Conservation (phyloP, 2,888 invertebrate species). For the Serripes groenlandicus region DNA sequence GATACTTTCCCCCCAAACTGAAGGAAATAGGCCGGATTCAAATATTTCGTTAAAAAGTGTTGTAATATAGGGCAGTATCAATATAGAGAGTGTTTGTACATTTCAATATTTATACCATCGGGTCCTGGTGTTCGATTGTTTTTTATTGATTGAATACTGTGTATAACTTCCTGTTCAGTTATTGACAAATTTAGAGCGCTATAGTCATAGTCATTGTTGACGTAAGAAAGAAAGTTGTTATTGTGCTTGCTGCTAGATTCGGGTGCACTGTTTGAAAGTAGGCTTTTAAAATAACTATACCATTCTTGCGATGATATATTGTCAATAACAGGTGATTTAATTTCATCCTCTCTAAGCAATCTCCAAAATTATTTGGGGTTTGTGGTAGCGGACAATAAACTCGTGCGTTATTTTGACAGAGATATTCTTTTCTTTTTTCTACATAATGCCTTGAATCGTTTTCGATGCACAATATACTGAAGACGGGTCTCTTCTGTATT, state of each 20-base stretch:
- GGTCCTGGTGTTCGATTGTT: slow-evolving; percentile 28
- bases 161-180: slow-evolving; percentile 13
- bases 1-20: slow-evolving; percentile 26
- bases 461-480: background rate
- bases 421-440: background rate
- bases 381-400: background rate
- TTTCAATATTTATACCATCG: slow-evolving; percentile 34
- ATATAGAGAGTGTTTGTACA: slow-evolving; percentile 17
- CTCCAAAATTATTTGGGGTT: background rate
- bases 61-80: slow-evolving; percentile 14
- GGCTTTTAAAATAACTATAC: background rate
- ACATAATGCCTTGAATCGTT: slow-evolving; percentile 4
- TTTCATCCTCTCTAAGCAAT: background rate
- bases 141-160: slow-evolving; percentile 19
- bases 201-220: background rate
- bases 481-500: background rate
- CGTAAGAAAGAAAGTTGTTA: background rate
- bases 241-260: background rate
- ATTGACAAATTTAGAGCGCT: slow-evolving; percentile 2
- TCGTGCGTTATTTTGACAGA: background rate
- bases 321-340: background rate
- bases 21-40: slow-evolving; percentile 8
- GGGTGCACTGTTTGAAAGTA: background rate
- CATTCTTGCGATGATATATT: background rate
- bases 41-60: slow-evolving; percentile 38